phyloP scores from a whole-genome alignment of 1,140 invertebrate genomes.

The Procambarus virginalis region DNA sequence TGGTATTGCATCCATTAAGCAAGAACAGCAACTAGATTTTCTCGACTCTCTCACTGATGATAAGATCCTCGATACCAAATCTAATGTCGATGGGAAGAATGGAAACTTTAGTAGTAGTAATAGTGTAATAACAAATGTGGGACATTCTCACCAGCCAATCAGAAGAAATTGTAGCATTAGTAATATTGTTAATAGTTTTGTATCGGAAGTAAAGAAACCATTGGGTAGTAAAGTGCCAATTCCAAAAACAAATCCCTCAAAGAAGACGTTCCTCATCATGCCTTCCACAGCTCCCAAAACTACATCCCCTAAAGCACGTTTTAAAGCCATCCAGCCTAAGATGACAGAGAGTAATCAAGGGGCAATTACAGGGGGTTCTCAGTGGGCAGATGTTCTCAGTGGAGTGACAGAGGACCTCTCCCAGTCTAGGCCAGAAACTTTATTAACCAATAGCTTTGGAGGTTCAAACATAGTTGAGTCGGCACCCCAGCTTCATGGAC shows the following conservation, averaged over 20 bases:
- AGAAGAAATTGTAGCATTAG: conserved; percentile 14
- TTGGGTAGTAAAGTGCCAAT: not conserved
- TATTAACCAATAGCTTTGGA: not conserved
- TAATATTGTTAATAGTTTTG: not conserved
- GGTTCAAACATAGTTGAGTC: not conserved
- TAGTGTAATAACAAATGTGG: conserved; percentile 35
- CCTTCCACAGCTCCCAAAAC: conserved; percentile 26
- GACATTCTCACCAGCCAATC: not conserved
- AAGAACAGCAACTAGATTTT: conserved; percentile 53
- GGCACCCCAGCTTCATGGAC: conserved; percentile 2
- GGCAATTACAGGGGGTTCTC: conserved; percentile 8
- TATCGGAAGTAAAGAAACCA: conserved; percentile 8
- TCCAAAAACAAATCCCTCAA: conserved; percentile 15
- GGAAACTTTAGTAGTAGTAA: conserved; percentile 11
- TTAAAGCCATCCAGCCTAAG: conserved; percentile 63
- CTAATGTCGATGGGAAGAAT: conserved; percentile 35
- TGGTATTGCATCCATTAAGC: conserved; percentile 25
- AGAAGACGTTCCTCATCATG: conserved; percentile 55
- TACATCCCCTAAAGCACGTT: conserved; percentile 42
- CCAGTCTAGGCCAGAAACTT: conserved; percentile 1
- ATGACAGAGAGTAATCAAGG: conserved; percentile 16
- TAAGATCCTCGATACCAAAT: conserved; percentile 33
- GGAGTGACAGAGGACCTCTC: conserved; percentile 7
- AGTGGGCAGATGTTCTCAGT: conserved; percentile 20
- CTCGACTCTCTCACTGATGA: conserved; percentile 57